Evolutionary conservation across 2,113 vertebrate species (phyloP).

Genomic region (Emydura subglobosa): DNA sequence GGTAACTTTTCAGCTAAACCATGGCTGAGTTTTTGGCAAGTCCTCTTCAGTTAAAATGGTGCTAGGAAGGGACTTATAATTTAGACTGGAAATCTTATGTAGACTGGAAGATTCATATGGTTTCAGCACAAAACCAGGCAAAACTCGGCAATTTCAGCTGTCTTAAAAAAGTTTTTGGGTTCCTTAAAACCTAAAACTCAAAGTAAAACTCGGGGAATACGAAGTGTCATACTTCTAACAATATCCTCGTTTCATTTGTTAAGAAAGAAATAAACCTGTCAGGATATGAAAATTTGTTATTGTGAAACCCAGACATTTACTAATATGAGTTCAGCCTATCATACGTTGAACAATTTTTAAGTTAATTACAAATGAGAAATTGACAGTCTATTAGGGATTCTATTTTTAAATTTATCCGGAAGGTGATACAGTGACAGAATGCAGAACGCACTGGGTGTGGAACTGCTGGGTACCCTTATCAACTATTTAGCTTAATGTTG

Average conservation of each 20-base stretch:
- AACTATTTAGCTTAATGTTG: too few species aligned
- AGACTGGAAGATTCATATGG: neutral
- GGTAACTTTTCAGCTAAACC: neutral
- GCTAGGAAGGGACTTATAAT: neutral
- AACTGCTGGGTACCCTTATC: too few species aligned
- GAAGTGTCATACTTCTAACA: too few species aligned
- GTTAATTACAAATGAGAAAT: neutral
- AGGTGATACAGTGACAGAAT: neutral
- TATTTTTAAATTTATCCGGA: neutral
- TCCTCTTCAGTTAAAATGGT: neutral
- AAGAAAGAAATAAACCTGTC: too few species aligned
- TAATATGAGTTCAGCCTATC: neutral
- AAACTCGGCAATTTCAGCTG: fast-evolving
- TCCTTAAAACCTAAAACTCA: neutral
- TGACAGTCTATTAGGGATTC: neutral
- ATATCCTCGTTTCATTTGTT: too few species aligned
- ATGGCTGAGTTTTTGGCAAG: neutral
- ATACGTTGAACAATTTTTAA: neutral
- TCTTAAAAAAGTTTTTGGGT: neutral
- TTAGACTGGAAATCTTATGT: neutral
- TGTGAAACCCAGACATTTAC: neutral
- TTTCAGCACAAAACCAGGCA: neutral
- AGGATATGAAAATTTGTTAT: too few species aligned
- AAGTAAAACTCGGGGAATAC: neutral
- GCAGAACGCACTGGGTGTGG: too few species aligned